These are phyloP conservation scores for Ptyas mucosa DNA, from an alignment of 2,113 vertebrate genomes.

Conservation along the genomic window DNA sequence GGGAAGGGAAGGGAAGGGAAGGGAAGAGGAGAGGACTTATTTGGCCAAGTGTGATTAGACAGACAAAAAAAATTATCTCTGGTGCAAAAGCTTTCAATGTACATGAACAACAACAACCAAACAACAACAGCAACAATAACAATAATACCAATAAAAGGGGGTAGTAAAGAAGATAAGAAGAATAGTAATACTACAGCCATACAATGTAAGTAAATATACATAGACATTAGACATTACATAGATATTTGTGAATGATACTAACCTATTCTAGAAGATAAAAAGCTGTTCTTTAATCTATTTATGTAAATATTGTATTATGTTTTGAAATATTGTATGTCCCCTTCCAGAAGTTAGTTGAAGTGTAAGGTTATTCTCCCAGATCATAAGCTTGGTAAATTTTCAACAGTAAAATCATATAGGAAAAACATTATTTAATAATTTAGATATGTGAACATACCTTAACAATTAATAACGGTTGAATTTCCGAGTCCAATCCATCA, in stretches of 20 bases:
- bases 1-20: too few relatives aligned
- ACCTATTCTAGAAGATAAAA: background rate
- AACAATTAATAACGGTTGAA: background rate
- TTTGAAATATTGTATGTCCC: background rate
- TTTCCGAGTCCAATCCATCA: background rate
- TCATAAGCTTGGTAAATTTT: background rate
- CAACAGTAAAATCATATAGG: background rate
- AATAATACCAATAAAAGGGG: background rate
- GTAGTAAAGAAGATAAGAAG: background rate
- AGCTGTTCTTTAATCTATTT: background rate
- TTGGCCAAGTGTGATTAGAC: background rate
- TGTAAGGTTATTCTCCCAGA: background rate
- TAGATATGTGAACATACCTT: background rate
- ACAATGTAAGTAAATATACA: background rate
- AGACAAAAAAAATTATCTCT: background rate
- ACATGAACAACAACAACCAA: background rate
- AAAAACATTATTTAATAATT: background rate
- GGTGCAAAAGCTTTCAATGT: background rate
- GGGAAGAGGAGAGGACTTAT: background rate
- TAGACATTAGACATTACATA: background rate
- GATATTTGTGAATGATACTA: background rate
- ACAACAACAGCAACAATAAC: background rate
- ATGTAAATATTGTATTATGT: background rate
- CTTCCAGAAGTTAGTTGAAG: background rate
- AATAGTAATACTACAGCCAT: background rate